phyloP scores from a whole-genome alignment of 2,888 invertebrate species.

The Bembecia ichneumoniformis region DNA sequence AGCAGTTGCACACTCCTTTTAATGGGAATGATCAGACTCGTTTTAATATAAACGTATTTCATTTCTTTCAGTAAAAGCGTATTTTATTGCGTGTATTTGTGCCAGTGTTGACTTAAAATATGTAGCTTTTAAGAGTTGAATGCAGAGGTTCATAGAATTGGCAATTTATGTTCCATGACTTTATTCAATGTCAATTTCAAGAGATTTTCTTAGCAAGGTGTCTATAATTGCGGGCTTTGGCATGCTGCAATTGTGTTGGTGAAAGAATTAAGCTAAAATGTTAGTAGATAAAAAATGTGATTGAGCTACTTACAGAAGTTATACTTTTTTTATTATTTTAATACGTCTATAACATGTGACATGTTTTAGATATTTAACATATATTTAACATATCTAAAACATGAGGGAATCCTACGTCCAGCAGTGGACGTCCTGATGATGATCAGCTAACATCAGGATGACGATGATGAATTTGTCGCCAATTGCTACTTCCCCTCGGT shows the following conservation, averaged over 20 bases:
- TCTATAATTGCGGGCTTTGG: slow-evolving; percentile 7
- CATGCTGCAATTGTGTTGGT: too few species aligned
- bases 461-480: too few species aligned
- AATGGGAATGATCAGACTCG: neutral
- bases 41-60: neutral
- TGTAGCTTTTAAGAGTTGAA: neutral
- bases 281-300: too few species aligned
- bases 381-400: too few species aligned
- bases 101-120: neutral
- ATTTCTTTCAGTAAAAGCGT: neutral
- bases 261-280: too few species aligned
- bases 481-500: too few species aligned
- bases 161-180: neutral
- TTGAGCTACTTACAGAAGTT: too few species aligned
- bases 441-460: too few species aligned
- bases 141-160: neutral
- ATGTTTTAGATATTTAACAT: too few species aligned
- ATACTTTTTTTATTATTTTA: too few species aligned
- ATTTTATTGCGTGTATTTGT: neutral
- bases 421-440: neutral
- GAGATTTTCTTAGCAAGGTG: slow-evolving; percentile 16
- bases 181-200: neutral
- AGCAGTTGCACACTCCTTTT: neutral
- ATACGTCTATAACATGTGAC: too few species aligned
- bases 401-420: too few species aligned